Conservation (phyloP, 2,797 vertebrate species). For the Onychomys torridus region DNA sequence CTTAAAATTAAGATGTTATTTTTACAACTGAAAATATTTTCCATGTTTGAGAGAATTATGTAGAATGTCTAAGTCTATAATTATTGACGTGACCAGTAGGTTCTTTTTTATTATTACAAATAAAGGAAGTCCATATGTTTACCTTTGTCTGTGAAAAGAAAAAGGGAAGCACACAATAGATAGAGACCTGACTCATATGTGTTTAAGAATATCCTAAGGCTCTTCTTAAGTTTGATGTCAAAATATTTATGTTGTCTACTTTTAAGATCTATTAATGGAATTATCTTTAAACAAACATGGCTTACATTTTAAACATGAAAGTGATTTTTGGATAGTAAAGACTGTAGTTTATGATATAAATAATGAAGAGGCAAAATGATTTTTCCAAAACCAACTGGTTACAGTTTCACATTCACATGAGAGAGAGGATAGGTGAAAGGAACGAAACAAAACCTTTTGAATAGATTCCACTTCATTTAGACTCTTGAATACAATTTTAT, state of each 20-base stretch:
- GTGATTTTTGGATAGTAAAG: background rate
- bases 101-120: background rate
- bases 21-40: background rate
- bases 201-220: background rate
- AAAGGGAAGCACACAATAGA: background rate
- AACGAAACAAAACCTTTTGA: background rate
- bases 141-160: background rate
- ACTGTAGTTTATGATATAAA: background rate
- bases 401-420: background rate
- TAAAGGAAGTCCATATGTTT: background rate
- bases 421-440: background rate
- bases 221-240: constrained; percentile 11
- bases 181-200: background rate
- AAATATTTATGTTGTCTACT: background rate
- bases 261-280: background rate
- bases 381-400: background rate
- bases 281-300: background rate
- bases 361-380: background rate
- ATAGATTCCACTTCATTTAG: background rate
- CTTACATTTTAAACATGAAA: background rate
- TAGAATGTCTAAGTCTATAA: background rate
- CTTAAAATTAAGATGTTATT: constrained; percentile 45
- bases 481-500: background rate
- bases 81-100: background rate
- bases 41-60: background rate